phyloP scores from a whole-genome alignment of 2,888 invertebrate species.

The Plusia festucae region DNA sequence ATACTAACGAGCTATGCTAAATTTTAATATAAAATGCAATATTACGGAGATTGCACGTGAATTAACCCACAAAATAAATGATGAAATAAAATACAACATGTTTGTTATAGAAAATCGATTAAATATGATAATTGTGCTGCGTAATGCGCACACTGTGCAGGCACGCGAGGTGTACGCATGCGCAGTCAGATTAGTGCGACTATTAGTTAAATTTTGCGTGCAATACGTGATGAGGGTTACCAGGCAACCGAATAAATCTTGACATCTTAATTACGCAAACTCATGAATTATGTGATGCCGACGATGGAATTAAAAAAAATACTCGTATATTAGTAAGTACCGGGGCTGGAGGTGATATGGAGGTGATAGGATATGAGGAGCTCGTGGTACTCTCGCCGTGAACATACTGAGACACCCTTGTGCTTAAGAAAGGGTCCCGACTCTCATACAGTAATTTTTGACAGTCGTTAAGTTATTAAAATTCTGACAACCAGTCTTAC shows the following conservation, averaged over 20 bases:
- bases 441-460: too few species aligned
- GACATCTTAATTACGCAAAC: neutral
- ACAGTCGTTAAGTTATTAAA: too few species aligned
- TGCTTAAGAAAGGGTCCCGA: too few species aligned
- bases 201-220: neutral
- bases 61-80: conserved; percentile 37
- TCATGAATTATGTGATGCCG: too few species aligned
- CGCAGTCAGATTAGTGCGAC: neutral
- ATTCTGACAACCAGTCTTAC: too few species aligned
- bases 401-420: too few species aligned
- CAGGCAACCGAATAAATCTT: neutral
- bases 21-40: conserved; percentile 10
- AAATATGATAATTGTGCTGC: conserved; percentile 22
- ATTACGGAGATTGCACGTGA: conserved; percentile 15
- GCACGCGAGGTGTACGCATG: conserved; percentile 19
- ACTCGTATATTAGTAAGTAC: too few species aligned
- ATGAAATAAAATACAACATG: conserved; percentile 22
- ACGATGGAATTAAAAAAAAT: too few species aligned
- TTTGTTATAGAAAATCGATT: conserved; percentile 42
- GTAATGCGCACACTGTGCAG: conserved; percentile 20
- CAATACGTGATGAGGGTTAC: neutral
- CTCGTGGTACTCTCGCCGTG: too few species aligned
- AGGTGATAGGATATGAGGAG: too few species aligned
- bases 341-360: too few species aligned
- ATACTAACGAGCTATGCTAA: conserved; percentile 15